These are phyloP conservation scores for Baccha elongata DNA, from an alignment of 2,888 invertebrate species.

Conservation along the genomic window DNA sequence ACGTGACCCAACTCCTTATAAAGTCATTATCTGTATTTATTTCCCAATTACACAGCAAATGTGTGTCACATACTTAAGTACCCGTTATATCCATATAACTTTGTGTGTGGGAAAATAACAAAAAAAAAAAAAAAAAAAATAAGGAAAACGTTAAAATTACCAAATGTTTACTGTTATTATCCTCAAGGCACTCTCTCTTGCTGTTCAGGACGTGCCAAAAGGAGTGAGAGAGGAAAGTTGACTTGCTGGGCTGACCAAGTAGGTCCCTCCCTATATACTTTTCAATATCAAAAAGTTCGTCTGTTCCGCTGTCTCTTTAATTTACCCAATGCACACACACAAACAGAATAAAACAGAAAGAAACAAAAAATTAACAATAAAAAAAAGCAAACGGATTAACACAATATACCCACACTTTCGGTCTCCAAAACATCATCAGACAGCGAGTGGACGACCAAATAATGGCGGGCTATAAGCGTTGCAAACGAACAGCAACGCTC, in stretches of 20 bases:
- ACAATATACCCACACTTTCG: conserved; percentile 46
- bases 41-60: conserved; percentile 42
- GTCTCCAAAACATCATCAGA: conserved; percentile 30
- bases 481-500: conserved; percentile 7
- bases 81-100: conserved; percentile 7
- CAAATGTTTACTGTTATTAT: conserved; percentile 64
- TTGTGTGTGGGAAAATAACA: conserved; percentile 52
- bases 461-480: neutral
- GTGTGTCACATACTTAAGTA: conserved; percentile 62
- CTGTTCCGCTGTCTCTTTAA: neutral
- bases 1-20: conserved; percentile 31
- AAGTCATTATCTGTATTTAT: conserved; percentile 65
- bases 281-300: conserved; percentile 40
- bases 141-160: conserved; percentile 49
- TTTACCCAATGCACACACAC: neutral
- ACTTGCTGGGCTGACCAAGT: conserved; percentile 41
- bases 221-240: conserved; percentile 13
- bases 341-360: conserved; percentile 1
- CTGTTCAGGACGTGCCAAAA: conserved; percentile 22
- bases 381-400: conserved; percentile 50
- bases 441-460: conserved; percentile 3
- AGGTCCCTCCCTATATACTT: conserved; percentile 2
- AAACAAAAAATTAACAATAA: neutral
- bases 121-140: conserved; percentile 7
- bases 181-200: conserved; percentile 41